Base-by-base conservation (phyloP, 1,140 invertebrate species). In the Ephestia elutella region DNA sequence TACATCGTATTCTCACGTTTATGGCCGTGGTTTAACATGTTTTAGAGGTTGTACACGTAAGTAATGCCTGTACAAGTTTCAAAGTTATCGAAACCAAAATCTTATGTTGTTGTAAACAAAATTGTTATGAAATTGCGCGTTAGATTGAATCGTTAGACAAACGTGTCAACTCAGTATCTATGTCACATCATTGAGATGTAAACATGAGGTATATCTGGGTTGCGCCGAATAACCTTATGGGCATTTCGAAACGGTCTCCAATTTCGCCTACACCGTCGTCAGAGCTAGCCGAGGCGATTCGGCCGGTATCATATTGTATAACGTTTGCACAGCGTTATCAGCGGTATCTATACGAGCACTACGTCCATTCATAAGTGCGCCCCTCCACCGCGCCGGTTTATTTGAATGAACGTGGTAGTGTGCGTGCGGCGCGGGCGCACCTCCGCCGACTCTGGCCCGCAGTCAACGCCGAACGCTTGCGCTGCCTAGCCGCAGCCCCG, bases 311-410 rank as follows among this genome's bases (percentile, higher is more conserved):
- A 57, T 56, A 60, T 64, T 70, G 57, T 70, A 70, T 73, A 69
- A 73, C 66, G 68, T 59, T 66, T 59, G 71, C 71, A 70, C 64
- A 70, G 68, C 72, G 71, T 66, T 85, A 85, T 85, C 82, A 86
- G 70, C 72, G 75, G 65, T 83, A 87, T 87, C 81, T 78, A 63
- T 71, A 73, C 74, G 73, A 66, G 73, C 83, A 85, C 82, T 87
- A 87, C 80, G 82, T 83, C 78, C 85, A 87, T 87, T 87, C 81
- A 87, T 86, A 74, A 83, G 71, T 64, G 49, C 74, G 57, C 82
- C 81, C 80, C 78, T n/a, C 80, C 80, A 71, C 65, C 59, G 48
- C 19, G 32, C 44, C 44, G 20, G 56, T 49, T 54, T 71, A 65
- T 68, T 68, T 87, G 75, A 86, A 85, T 85, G 84, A 71, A 72